phyloP scores from a whole-genome alignment of 2,113 vertebrate species.

The Arizona elegans region DNA sequence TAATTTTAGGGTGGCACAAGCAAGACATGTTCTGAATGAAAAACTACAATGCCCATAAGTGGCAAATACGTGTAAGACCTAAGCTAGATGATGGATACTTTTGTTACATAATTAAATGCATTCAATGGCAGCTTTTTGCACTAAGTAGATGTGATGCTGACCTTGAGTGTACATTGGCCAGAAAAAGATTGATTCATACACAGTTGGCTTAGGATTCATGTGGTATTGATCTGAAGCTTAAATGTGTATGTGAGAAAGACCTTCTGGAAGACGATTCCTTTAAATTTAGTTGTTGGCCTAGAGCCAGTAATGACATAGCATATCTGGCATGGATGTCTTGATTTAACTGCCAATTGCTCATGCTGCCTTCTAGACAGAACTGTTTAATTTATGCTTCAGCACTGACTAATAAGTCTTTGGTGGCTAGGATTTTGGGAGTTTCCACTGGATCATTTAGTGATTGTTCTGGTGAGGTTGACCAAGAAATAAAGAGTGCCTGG shows the following conservation, averaged over 20 bases:
- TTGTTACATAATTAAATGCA: neutral
- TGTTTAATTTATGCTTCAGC: neutral
- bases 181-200: neutral
- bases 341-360: neutral
- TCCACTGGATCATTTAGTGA: conserved; percentile 5
- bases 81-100: neutral
- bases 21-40: neutral
- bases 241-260: neutral
- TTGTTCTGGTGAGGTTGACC: neutral
- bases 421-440: neutral
- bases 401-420: neutral
- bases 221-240: neutral
- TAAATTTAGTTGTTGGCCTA: neutral
- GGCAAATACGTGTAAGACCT: neutral
- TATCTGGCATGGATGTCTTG: neutral
- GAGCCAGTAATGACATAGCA: neutral
- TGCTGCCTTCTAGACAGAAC: neutral
- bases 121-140: conserved; percentile 14
- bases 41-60: neutral
- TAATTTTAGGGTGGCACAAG: neutral
- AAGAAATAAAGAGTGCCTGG: neutral
- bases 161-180: neutral
- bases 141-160: neutral
- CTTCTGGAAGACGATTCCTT: neutral
- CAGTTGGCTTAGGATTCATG: neutral